Conservation (phyloP, 2,797 vertebrate species). For the Pseudocheirus occidentalis region DNA sequence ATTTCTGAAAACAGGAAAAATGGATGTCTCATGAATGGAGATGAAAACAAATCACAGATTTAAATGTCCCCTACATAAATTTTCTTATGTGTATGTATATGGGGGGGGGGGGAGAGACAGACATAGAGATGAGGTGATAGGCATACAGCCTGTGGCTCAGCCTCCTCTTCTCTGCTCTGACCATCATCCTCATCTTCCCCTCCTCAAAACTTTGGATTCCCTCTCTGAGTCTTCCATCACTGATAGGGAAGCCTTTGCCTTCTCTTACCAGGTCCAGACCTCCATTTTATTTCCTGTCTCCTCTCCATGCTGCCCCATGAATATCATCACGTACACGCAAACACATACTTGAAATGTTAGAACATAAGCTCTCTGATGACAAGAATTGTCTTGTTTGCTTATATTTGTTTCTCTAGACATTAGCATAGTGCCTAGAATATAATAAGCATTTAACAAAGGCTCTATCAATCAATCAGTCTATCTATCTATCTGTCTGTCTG, state of each 20-base stretch:
- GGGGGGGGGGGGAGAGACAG: no score
- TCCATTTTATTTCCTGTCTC: neutral
- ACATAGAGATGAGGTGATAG: neutral
- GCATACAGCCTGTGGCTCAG: neutral
- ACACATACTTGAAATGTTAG: neutral
- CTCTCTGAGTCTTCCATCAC: neutral
- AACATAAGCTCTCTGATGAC: neutral
- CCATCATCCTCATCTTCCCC: neutral
- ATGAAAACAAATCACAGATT: slow-evolving; percentile 50
- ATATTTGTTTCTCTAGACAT: neutral
- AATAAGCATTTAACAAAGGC: neutral
- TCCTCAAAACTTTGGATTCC: neutral
- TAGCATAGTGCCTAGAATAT: neutral
- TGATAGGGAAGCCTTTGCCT: neutral
- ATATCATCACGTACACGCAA: no score
- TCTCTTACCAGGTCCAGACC: neutral
- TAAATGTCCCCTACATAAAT: neutral
- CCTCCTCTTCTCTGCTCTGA: neutral
- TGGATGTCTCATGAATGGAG: neutral
- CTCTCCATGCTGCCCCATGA: neutral
- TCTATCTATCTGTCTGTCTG: no score
- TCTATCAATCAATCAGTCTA: no score
- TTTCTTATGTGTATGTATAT: neutral
- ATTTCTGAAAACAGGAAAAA: slow-evolving; percentile 22
- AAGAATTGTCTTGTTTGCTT: neutral